phyloP scores from a whole-genome alignment of 2,797 vertebrate species.

The Acipenser oxyrinchus region DNA sequence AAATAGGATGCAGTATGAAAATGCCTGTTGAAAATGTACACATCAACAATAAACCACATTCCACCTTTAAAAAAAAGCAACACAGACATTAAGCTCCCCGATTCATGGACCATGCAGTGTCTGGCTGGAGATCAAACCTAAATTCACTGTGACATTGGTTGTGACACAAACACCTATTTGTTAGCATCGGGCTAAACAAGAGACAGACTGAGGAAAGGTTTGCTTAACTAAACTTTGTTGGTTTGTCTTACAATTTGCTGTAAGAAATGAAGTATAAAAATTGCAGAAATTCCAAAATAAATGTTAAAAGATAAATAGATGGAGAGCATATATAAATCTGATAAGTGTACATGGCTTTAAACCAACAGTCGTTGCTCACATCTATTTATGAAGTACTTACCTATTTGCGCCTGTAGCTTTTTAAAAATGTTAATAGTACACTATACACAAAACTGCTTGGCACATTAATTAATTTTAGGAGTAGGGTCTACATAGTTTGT shows the following conservation, averaged over 20 bases:
- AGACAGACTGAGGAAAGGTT: constrained; percentile 20
- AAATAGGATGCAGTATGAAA: too few relatives aligned
- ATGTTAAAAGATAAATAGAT: too few relatives aligned
- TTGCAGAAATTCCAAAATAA: too few relatives aligned
- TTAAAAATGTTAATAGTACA: too few relatives aligned
- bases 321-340: constrained; percentile 20
- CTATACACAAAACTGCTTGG: too few relatives aligned
- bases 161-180: constrained; percentile 27
- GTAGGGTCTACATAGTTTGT: too few relatives aligned
- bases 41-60: constrained; percentile 1
- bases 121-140: constrained; percentile 23
- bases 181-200: constrained; percentile 17
- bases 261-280: too few relatives aligned
- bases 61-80: constrained; percentile 13
- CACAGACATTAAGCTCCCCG: constrained; percentile 13
- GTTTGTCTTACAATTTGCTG: constrained; percentile 38
- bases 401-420: too few relatives aligned
- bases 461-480: too few relatives aligned
- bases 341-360: too few relatives aligned
- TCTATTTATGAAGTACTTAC: background rate
- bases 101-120: constrained; percentile 28
- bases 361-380: too few relatives aligned
- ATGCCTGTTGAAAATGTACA: too few relatives aligned
- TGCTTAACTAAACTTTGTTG: constrained; percentile 35
- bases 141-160: constrained; percentile 35